Percentiles rank a stretch among this genome's conserved stretches.
Conservation (phyloP, 2,797 vertebrate species). For the Bradypus variegatus region DNA sequence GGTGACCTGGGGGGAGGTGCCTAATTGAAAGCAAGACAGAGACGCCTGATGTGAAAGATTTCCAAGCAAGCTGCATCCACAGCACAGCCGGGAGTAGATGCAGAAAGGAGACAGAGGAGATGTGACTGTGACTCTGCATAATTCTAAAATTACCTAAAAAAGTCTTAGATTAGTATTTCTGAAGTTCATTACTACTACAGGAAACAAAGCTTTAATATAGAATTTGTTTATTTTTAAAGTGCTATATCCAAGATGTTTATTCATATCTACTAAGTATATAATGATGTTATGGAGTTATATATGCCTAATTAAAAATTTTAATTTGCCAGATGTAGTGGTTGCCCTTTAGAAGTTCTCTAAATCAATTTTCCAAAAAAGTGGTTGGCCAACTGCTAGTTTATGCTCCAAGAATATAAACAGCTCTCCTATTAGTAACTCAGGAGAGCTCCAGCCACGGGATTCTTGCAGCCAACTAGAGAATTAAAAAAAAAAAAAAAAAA, state of each 20-base stretch:
- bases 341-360: conserved; percentile 12
- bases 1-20: background rate
- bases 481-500: background rate
- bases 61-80: background rate
- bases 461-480: background rate
- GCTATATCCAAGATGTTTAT: background rate
- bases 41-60: background rate
- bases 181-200: background rate
- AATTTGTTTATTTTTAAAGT: background rate
- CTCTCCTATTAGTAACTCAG: background rate
- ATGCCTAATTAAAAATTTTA: background rate
- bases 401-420: background rate
- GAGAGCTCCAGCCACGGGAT: background rate
- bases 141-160: background rate
- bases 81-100: background rate
- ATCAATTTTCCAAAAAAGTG: background rate
- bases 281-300: background rate
- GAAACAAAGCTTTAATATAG: background rate
- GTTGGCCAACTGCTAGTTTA: background rate
- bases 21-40: background rate
- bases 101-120: background rate
- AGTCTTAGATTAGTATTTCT: background rate
- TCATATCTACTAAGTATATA: background rate
- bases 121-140: background rate
- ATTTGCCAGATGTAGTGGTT: background rate